These are phyloP conservation scores for Trachymyrmex septentrionalis DNA, from an alignment of 1,140 invertebrate genomes.

Conservation along the genomic window DNA sequence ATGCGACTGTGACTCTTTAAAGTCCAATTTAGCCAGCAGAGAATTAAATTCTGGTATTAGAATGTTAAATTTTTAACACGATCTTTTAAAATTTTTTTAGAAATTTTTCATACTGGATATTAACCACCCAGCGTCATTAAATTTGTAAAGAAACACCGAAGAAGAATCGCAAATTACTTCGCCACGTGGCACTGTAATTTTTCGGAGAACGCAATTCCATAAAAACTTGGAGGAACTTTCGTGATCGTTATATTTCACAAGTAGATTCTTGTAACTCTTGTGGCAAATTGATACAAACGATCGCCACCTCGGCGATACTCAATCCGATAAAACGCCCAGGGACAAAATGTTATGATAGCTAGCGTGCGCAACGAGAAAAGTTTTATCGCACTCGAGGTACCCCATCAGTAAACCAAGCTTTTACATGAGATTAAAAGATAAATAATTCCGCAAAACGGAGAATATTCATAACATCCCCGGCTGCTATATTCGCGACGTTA, in stretches of 20 bases:
- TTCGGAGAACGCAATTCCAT: slow-evolving; percentile 42
- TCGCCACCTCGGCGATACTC: slow-evolving; percentile 17
- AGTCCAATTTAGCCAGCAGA: no score
- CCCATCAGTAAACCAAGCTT: slow-evolving; percentile 35
- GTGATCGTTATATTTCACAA: slow-evolving; percentile 45
- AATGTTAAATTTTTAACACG: not conserved
- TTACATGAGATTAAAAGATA: slow-evolving; percentile 60
- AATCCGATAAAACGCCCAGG: slow-evolving; percentile 49
- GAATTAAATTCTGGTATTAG: not conserved
- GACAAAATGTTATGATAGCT: slow-evolving; percentile 40
- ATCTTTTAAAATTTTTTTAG: not conserved
- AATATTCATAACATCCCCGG: slow-evolving; percentile 7
- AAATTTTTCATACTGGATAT: not conserved
- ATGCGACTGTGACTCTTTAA: no score
- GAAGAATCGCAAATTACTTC: not conserved
- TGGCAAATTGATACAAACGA: slow-evolving; percentile 79
- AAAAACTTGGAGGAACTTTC: slow-evolving; percentile 31
- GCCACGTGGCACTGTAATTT: slow-evolving; percentile 68
- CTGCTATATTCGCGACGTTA: slow-evolving; percentile 25
- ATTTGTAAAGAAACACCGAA: not conserved
- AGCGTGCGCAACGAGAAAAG: slow-evolving; percentile 18
- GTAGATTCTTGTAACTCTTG: slow-evolving; percentile 33
- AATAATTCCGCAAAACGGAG: slow-evolving; percentile 57
- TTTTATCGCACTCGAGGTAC: slow-evolving; percentile 22
- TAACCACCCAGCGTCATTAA: not conserved